Evolutionary conservation across 2,888 invertebrate species (phyloP).

Genomic region (Lasioglossum morio): DNA sequence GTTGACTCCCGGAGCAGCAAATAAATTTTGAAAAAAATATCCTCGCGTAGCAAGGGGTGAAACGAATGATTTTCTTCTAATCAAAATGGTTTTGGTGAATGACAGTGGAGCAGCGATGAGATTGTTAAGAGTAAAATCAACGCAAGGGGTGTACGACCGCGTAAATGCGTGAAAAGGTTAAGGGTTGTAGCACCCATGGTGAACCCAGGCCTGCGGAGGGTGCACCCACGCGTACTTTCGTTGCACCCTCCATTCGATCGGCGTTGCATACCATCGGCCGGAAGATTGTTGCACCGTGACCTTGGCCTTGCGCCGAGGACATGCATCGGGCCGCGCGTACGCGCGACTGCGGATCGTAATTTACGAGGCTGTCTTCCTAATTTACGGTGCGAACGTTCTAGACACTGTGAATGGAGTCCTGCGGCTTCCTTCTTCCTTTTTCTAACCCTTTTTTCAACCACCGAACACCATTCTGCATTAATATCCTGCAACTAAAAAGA

Average conservation of each 20-base stretch:
- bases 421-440: background rate
- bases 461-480: background rate
- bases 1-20: background rate
- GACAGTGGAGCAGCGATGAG: background rate
- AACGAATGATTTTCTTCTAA: background rate
- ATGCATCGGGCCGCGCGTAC: slow-evolving; percentile 40
- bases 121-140: background rate
- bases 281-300: slow-evolving; percentile 64
- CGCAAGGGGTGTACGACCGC: slow-evolving; percentile 48
- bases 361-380: slow-evolving; percentile 52
- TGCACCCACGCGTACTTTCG: slow-evolving; percentile 54
- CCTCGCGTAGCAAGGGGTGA: background rate
- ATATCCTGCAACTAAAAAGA: background rate
- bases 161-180: slow-evolving; percentile 64
- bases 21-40: background rate
- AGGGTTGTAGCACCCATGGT: slow-evolving; percentile 67
- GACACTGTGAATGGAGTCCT: slow-evolving; percentile 46
- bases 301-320: slow-evolving; percentile 61
- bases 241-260: slow-evolving; percentile 50
- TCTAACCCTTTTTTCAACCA: background rate
- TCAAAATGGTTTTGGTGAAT: background rate
- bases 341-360: slow-evolving; percentile 52
- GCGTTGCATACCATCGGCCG: slow-evolving; percentile 33
- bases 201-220: slow-evolving; percentile 39
- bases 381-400: slow-evolving; percentile 38